phyloP scores from a whole-genome alignment of 1,140 invertebrate species.

The Ptiloglossa arizonensis region DNA sequence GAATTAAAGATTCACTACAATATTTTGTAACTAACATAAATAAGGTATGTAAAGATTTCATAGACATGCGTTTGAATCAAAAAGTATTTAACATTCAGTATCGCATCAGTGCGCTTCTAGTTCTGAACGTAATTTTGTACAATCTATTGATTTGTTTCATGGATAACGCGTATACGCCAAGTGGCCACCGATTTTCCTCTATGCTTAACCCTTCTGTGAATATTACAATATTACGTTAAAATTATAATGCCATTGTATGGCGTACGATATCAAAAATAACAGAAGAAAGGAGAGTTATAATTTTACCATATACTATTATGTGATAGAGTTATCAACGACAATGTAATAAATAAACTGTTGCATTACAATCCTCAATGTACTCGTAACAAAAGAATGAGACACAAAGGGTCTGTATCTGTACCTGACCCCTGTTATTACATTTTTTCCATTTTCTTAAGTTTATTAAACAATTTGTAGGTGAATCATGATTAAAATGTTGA shows the following conservation, averaged over 20 bases:
- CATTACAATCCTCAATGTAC: conserved; percentile 55
- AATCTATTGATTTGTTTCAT: conserved; percentile 55
- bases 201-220: conserved; percentile 54
- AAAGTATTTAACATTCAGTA: conserved; percentile 62
- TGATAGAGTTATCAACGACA: conserved; percentile 71
- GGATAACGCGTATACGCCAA: conserved; percentile 36
- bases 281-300: conserved; percentile 44
- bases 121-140: conserved; percentile 69
- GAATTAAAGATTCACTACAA: not conserved
- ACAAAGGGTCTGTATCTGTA: not conserved
- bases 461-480: not conserved
- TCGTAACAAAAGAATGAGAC: conserved; percentile 24
- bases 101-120: conserved; percentile 62
- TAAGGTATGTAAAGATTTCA: not conserved
- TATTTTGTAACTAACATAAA: not conserved
- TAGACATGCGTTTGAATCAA: conserved; percentile 28
- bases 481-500: not conserved
- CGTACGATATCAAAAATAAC: conserved; percentile 55
- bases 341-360: conserved; percentile 74
- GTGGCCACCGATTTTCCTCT: conserved; percentile 47
- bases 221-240: conserved; percentile 54
- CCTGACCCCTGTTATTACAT: not conserved
- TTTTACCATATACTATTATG: conserved; percentile 70
- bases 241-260: conserved; percentile 62
- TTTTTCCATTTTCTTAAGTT: not conserved